Conservation (phyloP, 1,140 invertebrate species). For the Luehdorfia chinensis region DNA sequence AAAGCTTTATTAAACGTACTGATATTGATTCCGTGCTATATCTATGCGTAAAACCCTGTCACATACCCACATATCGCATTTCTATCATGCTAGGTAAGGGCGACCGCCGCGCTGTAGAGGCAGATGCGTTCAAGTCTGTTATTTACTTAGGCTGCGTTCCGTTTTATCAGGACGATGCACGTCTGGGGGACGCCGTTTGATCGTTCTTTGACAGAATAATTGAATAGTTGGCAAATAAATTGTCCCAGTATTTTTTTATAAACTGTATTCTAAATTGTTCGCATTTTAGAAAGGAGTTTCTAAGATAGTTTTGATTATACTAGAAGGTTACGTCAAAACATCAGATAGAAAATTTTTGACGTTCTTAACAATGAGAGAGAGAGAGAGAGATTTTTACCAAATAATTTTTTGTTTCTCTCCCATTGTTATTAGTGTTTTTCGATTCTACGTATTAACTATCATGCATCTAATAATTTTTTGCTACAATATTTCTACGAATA, state of each 20-base stretch:
- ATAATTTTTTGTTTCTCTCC: too few relatives aligned
- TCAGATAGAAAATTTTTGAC: too few relatives aligned
- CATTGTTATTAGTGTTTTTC: too few relatives aligned
- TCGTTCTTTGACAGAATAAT: conserved; percentile 30
- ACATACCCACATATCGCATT: conserved; percentile 13
- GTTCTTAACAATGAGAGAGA: too few relatives aligned
- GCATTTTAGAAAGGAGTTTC: conserved; percentile 4
- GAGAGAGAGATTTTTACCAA: too few relatives aligned
- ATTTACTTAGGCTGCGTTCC: conserved; percentile 39
- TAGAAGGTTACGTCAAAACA: too few relatives aligned
- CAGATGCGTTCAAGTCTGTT: conserved; percentile 36
- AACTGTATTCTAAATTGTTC: background rate
- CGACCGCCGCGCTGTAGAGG: conserved; percentile 18
- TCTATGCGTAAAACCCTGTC: too few relatives aligned
- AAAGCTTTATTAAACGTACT: too few relatives aligned
- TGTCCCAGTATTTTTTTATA: conserved; percentile 2
- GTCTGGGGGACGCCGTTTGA: conserved; percentile 27
- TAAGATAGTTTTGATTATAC: conserved; percentile 10
- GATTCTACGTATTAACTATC: too few relatives aligned
- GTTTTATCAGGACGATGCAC: conserved; percentile 34
- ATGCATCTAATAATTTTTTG: too few relatives aligned
- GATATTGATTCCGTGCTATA: too few relatives aligned
- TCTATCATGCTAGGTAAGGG: conserved; percentile 16
- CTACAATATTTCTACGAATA: too few relatives aligned
- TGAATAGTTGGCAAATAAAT: conserved; percentile 24